Conservation (phyloP, 2,797 vertebrate species). For the Danio tinwini region DNA sequence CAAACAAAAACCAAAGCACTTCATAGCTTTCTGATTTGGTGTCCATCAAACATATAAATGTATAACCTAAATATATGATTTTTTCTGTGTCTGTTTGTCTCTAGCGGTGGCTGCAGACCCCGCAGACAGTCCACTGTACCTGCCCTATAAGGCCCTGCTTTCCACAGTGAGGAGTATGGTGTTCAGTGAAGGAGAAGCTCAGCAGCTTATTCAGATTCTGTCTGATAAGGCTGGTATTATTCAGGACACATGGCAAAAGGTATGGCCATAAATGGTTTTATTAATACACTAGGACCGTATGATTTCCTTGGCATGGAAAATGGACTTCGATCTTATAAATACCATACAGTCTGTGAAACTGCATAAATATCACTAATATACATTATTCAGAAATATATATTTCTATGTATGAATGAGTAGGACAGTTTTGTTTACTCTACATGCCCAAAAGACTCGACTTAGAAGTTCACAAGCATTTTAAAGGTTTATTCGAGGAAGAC, state of each 20-base stretch:
- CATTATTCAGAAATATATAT: too few relatives aligned
- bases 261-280: slow-evolving; percentile 64
- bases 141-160: slow-evolving; percentile 90
- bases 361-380: too few relatives aligned
- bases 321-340: too few relatives aligned
- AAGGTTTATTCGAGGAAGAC: too few relatives aligned
- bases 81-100: slow-evolving; percentile 30
- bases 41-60: neutral
- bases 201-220: slow-evolving; percentile 91
- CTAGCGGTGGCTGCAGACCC: slow-evolving; percentile 68
- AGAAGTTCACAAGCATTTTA: too few relatives aligned
- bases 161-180: slow-evolving; percentile 89
- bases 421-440: too few relatives aligned
- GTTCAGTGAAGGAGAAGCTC: slow-evolving; percentile 90
- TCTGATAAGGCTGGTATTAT: slow-evolving; percentile 86
- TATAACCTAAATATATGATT: slow-evolving; percentile 7
- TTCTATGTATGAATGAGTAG: too few relatives aligned
- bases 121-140: slow-evolving; percentile 80
- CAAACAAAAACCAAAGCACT: neutral
- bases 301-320: too few relatives aligned
- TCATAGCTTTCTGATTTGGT: neutral
- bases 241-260: slow-evolving; percentile 94
- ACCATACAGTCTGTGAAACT: too few relatives aligned
- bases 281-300: neutral
- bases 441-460: too few relatives aligned